A percentile compares a stretch with the other conserved stretches of the same genome.
Conservation (phyloP, 2,888 invertebrate species). For the Eretmocerus hayati region DNA sequence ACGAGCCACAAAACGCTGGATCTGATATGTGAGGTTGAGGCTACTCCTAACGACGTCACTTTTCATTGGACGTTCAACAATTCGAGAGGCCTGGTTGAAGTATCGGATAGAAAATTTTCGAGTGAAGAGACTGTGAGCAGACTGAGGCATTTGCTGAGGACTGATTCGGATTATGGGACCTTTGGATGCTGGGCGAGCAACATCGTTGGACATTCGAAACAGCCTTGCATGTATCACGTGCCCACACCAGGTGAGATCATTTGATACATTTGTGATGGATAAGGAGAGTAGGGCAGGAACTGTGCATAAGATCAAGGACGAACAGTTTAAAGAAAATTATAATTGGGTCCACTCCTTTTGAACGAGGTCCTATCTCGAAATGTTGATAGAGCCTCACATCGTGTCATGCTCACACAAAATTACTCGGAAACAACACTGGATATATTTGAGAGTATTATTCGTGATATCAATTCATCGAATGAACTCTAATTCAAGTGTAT, state of each 20-base stretch:
- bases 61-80: conserved; percentile 90
- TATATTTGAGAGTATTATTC: no score
- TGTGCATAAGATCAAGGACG: no score
- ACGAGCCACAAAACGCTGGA: conserved; percentile 64
- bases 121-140: conserved; percentile 61
- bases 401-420: no score
- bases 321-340: no score
- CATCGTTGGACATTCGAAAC: conserved; percentile 72
- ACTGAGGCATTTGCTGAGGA: conserved; percentile 76
- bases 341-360: no score
- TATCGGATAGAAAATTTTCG: conserved; percentile 56
- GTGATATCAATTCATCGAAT: no score
- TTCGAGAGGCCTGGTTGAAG: conserved; percentile 74
- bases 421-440: no score
- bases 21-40: conserved; percentile 79
- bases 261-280: no score
- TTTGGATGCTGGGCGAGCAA: conserved; percentile 82
- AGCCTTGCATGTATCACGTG: conserved; percentile 80
- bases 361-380: no score
- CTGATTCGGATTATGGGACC: conserved; percentile 84
- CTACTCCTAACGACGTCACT: conserved; percentile 73
- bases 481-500: no score
- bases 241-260: conserved; percentile 66
- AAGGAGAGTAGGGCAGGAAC: no score
- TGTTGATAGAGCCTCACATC: no score